Evolutionary conservation across 2,113 vertebrate genomes (phyloP).

Genomic region (Procavia capensis): DNA sequence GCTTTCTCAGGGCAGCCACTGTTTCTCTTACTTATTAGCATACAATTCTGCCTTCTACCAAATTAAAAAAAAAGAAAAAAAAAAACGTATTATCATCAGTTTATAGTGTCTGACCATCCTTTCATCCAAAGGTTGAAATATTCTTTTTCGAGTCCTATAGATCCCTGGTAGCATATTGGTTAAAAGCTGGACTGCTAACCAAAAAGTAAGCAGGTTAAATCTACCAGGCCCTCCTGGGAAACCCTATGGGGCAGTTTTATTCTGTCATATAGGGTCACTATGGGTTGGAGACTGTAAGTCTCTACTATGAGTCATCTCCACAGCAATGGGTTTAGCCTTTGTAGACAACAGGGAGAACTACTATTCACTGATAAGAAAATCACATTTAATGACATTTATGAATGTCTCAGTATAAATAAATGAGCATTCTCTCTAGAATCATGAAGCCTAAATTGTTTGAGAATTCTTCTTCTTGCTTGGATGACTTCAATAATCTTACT

Average conservation of each 20-base stretch:
- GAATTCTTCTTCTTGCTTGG: background rate
- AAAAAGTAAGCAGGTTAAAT: too few species aligned
- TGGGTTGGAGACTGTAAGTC: too few species aligned
- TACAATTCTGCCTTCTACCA: background rate
- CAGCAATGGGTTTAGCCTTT: background rate
- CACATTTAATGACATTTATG: background rate
- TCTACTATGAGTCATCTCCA: too few species aligned
- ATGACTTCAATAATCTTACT: conserved; percentile 42
- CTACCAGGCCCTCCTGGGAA: too few species aligned
- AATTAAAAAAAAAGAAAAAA: background rate
- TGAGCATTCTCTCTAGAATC: background rate
- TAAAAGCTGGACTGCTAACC: too few species aligned
- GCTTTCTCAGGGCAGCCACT: background rate
- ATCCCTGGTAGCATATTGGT: too few species aligned
- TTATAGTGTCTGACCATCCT: background rate
- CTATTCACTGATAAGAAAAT: background rate
- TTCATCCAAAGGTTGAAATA: background rate
- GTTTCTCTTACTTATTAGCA: background rate
- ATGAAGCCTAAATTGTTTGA: background rate
- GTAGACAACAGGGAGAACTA: background rate
- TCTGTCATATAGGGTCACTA: too few species aligned
- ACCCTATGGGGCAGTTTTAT: too few species aligned
- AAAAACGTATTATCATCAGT: background rate
- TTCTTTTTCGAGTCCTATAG: background rate
- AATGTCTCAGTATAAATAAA: background rate